Base-by-base conservation (phyloP, 2,113 vertebrate genomes). In the Pachyramphus minor region DNA sequence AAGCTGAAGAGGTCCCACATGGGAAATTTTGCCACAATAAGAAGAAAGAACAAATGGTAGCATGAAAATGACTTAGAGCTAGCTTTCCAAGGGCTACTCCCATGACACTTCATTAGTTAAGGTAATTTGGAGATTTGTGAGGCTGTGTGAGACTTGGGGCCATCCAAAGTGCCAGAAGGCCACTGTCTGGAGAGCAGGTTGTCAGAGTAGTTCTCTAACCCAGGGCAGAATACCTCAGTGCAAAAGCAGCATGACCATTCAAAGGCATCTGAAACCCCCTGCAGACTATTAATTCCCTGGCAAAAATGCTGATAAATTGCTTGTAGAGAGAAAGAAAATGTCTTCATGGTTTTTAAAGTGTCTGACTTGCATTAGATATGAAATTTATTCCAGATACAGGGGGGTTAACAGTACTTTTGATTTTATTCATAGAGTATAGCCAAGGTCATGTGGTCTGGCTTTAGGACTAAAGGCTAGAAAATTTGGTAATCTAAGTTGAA, bases 231-330 rank as follows among this genome's bases (percentile, higher is more conserved):
- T 13, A 27, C 35, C 58, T 93, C 67, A 71, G 73, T 33, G 63
- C 37, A 87, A 93, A 76, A 94, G n/a, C 94, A 96, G 95, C 84
- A 95, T 14, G 95, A 92, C 42, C 12, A 37, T 59, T 85, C 47
- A 83, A 31, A 59, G 72, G 87, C 83, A 94, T 60, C 80, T 94
- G 92, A 78, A 92, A 89, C 41, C 25, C 79, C 47, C 92, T 67
- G 8, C 14, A 93, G 55, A 7, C 72, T n/a, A 84, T 33, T 77
- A 88, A 52, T 81, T 90, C 94, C 47, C 55, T n/a, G 44, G 68
- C 50, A 86, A 91, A 59, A 74, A 90, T 24, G 76, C 41, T 88
- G 68, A 75, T 67, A 92, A 90, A 96, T 49, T 56, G 55, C 68
- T 88, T 84, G 60, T 39, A 81, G 85, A 68, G 72, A 74, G 72